A percentile compares a stretch with the other conserved stretches of the same genome.
These are phyloP conservation scores for Pangasius djambal DNA, from an alignment of 2,797 vertebrate genomes.

Conservation along the genomic window DNA sequence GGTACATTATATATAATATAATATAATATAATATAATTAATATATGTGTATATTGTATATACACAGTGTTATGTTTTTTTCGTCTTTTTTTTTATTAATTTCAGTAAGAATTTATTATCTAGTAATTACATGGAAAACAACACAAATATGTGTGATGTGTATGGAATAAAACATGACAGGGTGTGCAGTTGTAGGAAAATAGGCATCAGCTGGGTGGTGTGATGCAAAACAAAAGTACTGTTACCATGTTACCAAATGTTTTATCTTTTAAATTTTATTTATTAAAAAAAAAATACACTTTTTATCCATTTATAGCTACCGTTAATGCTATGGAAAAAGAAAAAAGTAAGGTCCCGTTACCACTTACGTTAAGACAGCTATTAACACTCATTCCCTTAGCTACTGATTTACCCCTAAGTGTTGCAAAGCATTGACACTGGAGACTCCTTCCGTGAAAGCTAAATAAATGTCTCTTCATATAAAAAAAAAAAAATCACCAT, in stretches of 20 bases:
- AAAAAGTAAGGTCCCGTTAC: neutral
- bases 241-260: neutral
- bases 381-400: neutral
- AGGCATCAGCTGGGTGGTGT: neutral
- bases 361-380: neutral
- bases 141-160: neutral
- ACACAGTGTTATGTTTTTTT: neutral
- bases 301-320: neutral
- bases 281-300: neutral
- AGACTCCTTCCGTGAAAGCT: neutral
- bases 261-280: neutral
- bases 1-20: too few relatives aligned
- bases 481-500: neutral
- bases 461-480: neutral
- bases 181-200: neutral
- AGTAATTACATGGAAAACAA: neutral
- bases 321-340: neutral
- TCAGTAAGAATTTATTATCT: neutral
- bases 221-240: neutral
- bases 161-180: neutral
- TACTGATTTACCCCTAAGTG: neutral
- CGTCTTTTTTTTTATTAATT: neutral
- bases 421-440: neutral
- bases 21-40: too few relatives aligned
- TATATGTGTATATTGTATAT: too few relatives aligned